Base-by-base conservation (phyloP, 2,797 vertebrate species). In the Scleropages formosus region DNA sequence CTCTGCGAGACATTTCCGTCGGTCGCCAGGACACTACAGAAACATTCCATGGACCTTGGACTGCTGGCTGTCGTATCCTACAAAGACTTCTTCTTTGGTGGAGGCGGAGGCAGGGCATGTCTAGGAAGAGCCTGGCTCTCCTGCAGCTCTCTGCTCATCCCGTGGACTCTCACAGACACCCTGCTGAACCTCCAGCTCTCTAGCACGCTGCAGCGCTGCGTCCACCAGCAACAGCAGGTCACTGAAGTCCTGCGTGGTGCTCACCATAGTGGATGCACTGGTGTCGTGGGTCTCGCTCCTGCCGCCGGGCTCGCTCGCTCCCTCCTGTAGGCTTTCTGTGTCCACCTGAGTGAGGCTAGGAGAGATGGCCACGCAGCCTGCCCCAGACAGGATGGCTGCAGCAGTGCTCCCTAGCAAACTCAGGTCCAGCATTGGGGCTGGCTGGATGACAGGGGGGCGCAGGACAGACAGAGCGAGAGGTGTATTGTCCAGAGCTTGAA, bases 221-320 rank as follows among this genome's bases (percentile, higher is more conserved):
- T 98, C 96, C 59, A 97, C 95, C 75, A 98, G 89, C 74, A 98
- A 86, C 86, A 92, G 92, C 84, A 98, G 89, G 85, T 96, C 93
- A 51, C 96, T 96, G 89, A 98, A 98, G 86, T 98, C 96, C 0
- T 97, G 94, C 0, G 89, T 88, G 74, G 90, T 89, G 18, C 88
- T 87, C 27, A 82, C 65, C 58, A 74, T 77, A 3, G 83, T 64
- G 3, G 47, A 75, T 18, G 15, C 61, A 67, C 39, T n/a, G 61
- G 72, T 10, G 58, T 63, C 3, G 58, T 24, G 8, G 47, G 24
- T 65, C 53, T 1, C 69, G 62, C 0, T 72, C 78, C 60, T 80
- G 80, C 10, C 87, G 9, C 39, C 10, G 1, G 46, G 86, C 80
- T 89, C 87, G 0, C 78, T 83, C 53, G 90, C 89, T 75, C 76